These are phyloP conservation scores for Hofmannophila pseudospretella DNA, from an alignment of 2,888 invertebrate genomes.

Conservation along the genomic window DNA sequence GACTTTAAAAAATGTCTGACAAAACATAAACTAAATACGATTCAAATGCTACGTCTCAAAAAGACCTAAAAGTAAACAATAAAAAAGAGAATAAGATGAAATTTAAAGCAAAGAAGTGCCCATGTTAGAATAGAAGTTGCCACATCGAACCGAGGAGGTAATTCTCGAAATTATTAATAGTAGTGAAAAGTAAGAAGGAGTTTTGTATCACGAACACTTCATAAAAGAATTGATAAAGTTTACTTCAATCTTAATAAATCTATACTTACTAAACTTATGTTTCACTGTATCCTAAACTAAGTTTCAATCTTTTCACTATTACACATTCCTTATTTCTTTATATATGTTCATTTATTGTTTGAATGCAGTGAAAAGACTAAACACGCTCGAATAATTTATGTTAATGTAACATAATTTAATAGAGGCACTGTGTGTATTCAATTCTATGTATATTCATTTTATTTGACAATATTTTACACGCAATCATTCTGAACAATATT, in stretches of 20 bases:
- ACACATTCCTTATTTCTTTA: constrained; percentile 15
- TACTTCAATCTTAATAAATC: constrained; percentile 47
- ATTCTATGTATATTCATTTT: constrained; percentile 45
- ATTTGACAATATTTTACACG: constrained; percentile 61
- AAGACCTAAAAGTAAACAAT: constrained; percentile 16
- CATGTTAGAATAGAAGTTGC: constrained; percentile 36
- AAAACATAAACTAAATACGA: constrained; percentile 36
- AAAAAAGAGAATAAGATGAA: constrained; percentile 1
- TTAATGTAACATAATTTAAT: constrained; percentile 78
- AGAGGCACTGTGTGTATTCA: constrained; percentile 79
- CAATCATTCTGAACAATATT: constrained; percentile 43
- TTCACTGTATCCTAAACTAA: constrained; percentile 65
- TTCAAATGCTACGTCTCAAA: constrained; percentile 47
- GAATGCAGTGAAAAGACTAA: constrained; percentile 64
- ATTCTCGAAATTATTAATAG: constrained; percentile 4
- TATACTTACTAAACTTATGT: constrained; percentile 58
- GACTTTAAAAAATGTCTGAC: constrained; percentile 39
- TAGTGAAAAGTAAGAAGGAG: constrained; percentile 4
- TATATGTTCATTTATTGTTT: constrained; percentile 11
- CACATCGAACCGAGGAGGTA: constrained; percentile 19
- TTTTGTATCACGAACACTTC: constrained; percentile 50
- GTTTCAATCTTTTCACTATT: constrained; percentile 64
- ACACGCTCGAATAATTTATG: constrained; percentile 74
- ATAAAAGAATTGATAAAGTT: constrained; percentile 35
- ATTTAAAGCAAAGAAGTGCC: constrained; percentile 9